Conservation (phyloP, 2,888 invertebrate genomes). For the Lycophotia porphyrea region DNA sequence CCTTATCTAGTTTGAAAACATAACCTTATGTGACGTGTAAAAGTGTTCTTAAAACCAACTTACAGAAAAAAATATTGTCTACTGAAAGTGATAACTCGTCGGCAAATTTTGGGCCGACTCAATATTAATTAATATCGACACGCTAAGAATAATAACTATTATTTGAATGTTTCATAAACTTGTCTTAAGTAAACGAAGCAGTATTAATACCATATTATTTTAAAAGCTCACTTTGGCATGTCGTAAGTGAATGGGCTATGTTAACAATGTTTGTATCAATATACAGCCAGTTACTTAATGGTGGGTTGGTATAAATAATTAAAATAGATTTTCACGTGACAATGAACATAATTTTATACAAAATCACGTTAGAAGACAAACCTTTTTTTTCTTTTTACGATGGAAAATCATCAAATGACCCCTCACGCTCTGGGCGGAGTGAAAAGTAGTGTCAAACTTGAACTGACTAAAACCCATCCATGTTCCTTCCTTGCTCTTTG, state of each 20-base stretch:
- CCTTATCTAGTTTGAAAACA: neutral
- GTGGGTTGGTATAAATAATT: constrained; percentile 10
- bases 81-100: too few species aligned
- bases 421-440: too few species aligned
- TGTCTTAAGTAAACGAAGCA: neutral
- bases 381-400: too few species aligned
- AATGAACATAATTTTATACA: neutral
- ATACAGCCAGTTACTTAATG: neutral
- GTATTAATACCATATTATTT: too few species aligned
- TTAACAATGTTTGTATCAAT: neutral
- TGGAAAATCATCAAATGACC: too few species aligned
- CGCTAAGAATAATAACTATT: neutral
- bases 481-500: too few species aligned
- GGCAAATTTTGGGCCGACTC: too few species aligned
- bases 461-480: too few species aligned
- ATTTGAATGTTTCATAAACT: neutral
- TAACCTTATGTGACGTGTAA: neutral
- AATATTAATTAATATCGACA: too few species aligned
- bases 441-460: too few species aligned
- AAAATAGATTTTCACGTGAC: neutral
- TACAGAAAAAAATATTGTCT: neutral
- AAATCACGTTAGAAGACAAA: neutral
- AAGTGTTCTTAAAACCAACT: neutral
- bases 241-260: constrained; percentile 16
- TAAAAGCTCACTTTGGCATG: constrained; percentile 10